These are phyloP conservation scores for Sinocyclocheilus anophthalmus DNA, from an alignment of 2,113 vertebrate genomes.

Conservation along the genomic window DNA sequence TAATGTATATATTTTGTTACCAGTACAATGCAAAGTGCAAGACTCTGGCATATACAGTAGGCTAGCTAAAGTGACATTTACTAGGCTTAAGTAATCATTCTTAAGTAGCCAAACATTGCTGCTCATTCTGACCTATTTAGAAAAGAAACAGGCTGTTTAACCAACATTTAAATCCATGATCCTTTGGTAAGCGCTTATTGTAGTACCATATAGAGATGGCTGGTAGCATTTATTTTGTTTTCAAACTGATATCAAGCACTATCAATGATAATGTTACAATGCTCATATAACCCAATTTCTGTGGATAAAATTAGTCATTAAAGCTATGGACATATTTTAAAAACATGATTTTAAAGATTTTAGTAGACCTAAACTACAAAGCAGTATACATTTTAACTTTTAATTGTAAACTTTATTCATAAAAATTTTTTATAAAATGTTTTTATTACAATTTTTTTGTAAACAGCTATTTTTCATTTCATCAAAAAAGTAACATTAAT, in stretches of 20 bases:
- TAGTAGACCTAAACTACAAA: neutral
- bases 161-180: neutral
- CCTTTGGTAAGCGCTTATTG: neutral
- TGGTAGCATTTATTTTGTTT: neutral
- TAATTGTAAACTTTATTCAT: neutral
- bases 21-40: neutral
- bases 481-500: neutral
- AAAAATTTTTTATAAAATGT: neutral
- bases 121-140: constrained; percentile 1
- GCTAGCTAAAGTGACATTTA: neutral
- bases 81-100: neutral
- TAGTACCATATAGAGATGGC: neutral
- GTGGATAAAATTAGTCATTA: neutral
- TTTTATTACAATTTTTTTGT: neutral
- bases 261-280: neutral
- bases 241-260: neutral
- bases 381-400: neutral
- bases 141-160: neutral
- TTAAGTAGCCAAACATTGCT: constrained; percentile 3
- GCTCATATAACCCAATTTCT: neutral
- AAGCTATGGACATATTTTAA: neutral
- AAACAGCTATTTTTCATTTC: neutral
- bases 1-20: constrained; percentile 27
- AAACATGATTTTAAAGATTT: neutral
- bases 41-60: neutral